Percentiles rank a stretch among this genome's conserved stretches.
These are phyloP conservation scores for Caenorhabditis sp. DNA, from an alignment of 2,888 invertebrate species.

Conservation along the genomic window DNA sequence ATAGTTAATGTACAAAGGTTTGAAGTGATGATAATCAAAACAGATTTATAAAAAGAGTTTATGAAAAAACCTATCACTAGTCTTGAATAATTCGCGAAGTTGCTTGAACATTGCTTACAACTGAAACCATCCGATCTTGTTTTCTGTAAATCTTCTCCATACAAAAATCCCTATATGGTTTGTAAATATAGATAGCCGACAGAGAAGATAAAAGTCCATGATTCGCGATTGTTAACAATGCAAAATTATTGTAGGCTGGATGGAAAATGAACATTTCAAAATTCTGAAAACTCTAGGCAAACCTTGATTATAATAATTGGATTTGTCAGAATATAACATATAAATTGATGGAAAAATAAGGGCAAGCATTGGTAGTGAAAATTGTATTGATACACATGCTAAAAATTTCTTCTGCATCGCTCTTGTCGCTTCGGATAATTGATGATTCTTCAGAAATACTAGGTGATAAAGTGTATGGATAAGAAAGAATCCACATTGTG, in stretches of 20 bases:
- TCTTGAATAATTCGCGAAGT: not conserved
- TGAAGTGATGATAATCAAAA: no score
- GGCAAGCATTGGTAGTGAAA: not conserved
- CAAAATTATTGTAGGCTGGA: slow-evolving; percentile 31
- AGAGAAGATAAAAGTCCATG: slow-evolving; percentile 13
- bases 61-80: no score
- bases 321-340: slow-evolving; percentile 19
- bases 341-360: slow-evolving; percentile 10
- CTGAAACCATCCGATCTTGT: not conserved
- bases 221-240: slow-evolving; percentile 24
- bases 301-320: slow-evolving; percentile 29
- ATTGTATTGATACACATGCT: slow-evolving; percentile 17
- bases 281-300: no score
- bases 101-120: slow-evolving; percentile 1
- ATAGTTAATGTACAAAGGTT: no score
- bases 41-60: no score
- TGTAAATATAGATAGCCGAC: slow-evolving; percentile 20
- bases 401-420: slow-evolving; percentile 22
- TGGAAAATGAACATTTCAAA: not conserved
- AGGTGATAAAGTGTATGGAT: slow-evolving; percentile 22
- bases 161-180: slow-evolving; percentile 29
- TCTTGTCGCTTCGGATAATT: slow-evolving; percentile 15
- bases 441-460: not conserved
- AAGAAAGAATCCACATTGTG: slow-evolving; percentile 12
- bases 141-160: not conserved